These are phyloP conservation scores for Tribolium freemani DNA, from an alignment of 2,888 invertebrate species.

Conservation along the genomic window DNA sequence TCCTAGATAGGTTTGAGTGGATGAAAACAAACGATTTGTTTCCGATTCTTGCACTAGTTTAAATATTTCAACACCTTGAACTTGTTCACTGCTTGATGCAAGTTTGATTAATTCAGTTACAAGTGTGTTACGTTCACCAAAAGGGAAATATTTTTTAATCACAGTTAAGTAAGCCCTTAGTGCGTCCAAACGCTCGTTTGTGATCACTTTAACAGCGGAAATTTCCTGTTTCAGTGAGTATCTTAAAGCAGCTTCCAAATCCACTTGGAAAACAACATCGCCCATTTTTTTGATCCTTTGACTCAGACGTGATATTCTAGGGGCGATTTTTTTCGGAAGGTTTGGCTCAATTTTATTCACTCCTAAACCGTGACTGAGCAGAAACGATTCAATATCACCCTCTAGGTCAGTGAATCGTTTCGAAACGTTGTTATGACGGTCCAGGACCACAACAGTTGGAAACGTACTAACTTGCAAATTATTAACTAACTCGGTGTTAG, in stretches of 20 bases:
- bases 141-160: constrained; percentile 84
- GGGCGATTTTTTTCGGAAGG: constrained; percentile 57
- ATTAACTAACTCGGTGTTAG: background rate
- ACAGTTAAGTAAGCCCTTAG: constrained; percentile 81
- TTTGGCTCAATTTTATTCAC: constrained; percentile 66
- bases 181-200: constrained; percentile 79
- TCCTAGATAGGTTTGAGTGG: constrained; percentile 77
- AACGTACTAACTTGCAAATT: background rate
- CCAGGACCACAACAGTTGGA: background rate
- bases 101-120: background rate
- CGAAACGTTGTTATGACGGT: background rate
- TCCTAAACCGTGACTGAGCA: background rate
- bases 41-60: background rate
- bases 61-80: background rate
- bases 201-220: constrained; percentile 77
- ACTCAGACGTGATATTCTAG: constrained; percentile 57
- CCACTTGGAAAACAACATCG: constrained; percentile 84
- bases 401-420: background rate
- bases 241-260: constrained; percentile 87
- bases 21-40: constrained; percentile 67
- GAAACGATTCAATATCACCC: background rate
- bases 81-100: background rate
- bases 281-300: constrained; percentile 65
- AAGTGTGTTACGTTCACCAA: constrained; percentile 74
- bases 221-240: constrained; percentile 90